Evolutionary conservation across 1,140 invertebrate species (phyloP).

Genomic region (Cyphomyrmex costatus): DNA sequence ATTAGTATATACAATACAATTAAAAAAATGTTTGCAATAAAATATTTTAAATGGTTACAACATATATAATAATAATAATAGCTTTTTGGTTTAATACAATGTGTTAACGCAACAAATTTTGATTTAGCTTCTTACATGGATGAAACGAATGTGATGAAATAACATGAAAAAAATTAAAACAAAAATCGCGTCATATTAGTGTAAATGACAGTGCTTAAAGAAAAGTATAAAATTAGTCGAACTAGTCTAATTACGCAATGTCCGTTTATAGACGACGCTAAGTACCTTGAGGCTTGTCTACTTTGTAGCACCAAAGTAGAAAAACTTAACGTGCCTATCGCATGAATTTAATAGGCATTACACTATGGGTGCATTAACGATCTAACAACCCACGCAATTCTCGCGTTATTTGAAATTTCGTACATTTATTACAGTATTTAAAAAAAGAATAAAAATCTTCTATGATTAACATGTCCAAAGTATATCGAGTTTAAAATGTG

Average conservation of each 20-base stretch:
- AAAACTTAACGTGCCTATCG: slow-evolving; percentile 14
- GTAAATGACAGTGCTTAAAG: neutral
- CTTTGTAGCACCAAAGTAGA: slow-evolving; percentile 3
- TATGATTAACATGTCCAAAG: neutral
- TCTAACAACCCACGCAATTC: neutral
- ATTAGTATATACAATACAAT: neutral
- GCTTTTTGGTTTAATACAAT: neutral
- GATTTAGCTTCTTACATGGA: neutral
- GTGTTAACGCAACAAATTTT: slow-evolving; percentile 5
- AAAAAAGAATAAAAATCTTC: neutral
- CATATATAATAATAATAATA: neutral
- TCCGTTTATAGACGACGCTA: slow-evolving; percentile 33
- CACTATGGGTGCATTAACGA: neutral
- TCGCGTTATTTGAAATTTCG: neutral
- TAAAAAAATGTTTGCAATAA: neutral
- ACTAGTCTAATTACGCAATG: slow-evolving; percentile 14
- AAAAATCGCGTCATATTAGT: neutral
- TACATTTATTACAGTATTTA: neutral
- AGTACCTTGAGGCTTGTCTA: slow-evolving; percentile 8
- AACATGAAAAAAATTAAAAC: slow-evolving; percentile 7
- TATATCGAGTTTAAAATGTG: neutral
- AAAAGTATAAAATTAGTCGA: slow-evolving; percentile 22
- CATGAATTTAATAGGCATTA: slow-evolving; percentile 18
- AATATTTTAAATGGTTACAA: slow-evolving; percentile 8
- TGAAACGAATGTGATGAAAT: neutral